Base-by-base conservation (phyloP, 1,140 invertebrate genomes). In the Dysdera silvatica region DNA sequence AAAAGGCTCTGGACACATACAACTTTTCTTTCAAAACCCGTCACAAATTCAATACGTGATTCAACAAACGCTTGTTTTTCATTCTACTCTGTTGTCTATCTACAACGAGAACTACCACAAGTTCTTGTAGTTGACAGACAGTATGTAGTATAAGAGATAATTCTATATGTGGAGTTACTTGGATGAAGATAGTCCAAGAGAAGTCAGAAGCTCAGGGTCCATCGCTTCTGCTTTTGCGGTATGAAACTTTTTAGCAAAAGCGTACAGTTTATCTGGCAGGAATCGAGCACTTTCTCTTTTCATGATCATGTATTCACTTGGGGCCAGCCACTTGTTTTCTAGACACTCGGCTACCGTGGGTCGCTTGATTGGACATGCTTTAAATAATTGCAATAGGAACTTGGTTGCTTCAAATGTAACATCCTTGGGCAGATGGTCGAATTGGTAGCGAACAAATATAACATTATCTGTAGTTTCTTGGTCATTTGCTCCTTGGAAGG, bases 331-430 rank as follows among this genome's bases (percentile, higher is more conserved):
- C 74, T 92, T 86, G 75, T 98, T 91, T 72, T 98, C 92, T 70
- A 91, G 83, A 71, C 91, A 95, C 76, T 98, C 94, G 71, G 97
- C 93, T 0, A 89, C 85, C 43, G 86, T 84, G 53, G 95, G 91
- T 73, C 95, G 81, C 82, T 97, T 95, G 67, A 84, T 85, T 45
- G 94, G 91, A 67, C 89, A 84, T 68, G 92, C 84, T 79, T 98
- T 98, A 77, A 99, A 91, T 28, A 96, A 79, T 63, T 91, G 83
- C 85, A 95, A 95, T 24, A 98, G 82, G 79, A 99, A 98, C 61
- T 93, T 81, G 0, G 94, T 88, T 4, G 86, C 88, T 77, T 98
- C 95, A 74, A 92, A 91, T 16, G 90, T 94, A 26, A 95, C 83
- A 76, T 96, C 92, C 74, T 88, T 95, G 0, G 99, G 81, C 0